phyloP scores from a whole-genome alignment of 2,797 vertebrate species.

The Steatocranus sp. region DNA sequence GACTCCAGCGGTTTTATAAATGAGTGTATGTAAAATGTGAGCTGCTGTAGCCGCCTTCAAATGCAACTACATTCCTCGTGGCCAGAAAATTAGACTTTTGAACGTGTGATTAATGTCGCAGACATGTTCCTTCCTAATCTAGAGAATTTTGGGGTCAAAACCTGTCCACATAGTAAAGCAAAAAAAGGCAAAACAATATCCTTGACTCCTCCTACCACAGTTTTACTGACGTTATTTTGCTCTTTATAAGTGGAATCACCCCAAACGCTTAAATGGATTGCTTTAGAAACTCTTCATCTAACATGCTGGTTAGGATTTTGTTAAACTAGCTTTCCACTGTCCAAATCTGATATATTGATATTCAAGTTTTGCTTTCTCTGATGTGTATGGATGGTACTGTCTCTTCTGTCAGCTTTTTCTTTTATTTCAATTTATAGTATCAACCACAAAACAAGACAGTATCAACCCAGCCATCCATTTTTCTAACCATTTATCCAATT shows the following conservation, averaged over 20 bases:
- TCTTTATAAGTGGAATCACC: background rate
- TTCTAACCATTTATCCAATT: background rate
- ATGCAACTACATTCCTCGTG: background rate
- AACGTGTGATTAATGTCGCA: background rate
- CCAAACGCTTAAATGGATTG: background rate
- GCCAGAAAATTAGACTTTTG: background rate
- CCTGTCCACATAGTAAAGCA: background rate
- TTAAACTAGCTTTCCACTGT: background rate
- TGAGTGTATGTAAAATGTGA: background rate
- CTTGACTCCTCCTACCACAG: background rate
- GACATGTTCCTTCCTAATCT: background rate
- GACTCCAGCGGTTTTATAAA: background rate
- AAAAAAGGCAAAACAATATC: background rate
- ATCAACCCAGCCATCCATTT: background rate
- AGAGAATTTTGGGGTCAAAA: background rate
- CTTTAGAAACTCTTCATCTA: background rate
- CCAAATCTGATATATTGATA: background rate
- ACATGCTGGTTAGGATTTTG: background rate
- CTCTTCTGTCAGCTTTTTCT: background rate
- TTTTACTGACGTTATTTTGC: background rate
- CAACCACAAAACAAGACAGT: background rate
- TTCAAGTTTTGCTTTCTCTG: background rate
- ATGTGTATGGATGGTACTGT: background rate
- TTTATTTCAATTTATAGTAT: accelerated
- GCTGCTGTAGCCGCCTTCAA: background rate